These are phyloP conservation scores for Drosophila melanogaster DNA, from an alignment of 1,140 invertebrate species.

Conservation along the genomic window DNA sequence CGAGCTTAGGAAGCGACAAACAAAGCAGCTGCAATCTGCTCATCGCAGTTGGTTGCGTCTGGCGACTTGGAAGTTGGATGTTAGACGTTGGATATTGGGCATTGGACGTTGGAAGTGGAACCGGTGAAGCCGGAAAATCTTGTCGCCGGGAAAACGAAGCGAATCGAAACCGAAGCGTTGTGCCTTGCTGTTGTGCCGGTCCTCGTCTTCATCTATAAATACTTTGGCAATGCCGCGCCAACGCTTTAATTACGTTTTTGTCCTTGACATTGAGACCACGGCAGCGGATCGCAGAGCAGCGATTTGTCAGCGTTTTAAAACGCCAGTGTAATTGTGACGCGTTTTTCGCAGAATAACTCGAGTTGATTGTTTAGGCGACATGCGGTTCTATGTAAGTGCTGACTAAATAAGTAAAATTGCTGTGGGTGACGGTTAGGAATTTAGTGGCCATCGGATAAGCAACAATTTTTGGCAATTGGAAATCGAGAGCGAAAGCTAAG, in stretches of 20 bases:
- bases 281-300: slow-evolving; percentile 34
- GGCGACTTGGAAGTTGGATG: slow-evolving; percentile 43
- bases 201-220: slow-evolving; percentile 77
- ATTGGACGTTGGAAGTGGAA: slow-evolving; percentile 47
- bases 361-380: slow-evolving; percentile 11
- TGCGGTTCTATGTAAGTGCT: slow-evolving; percentile 68
- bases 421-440: background rate
- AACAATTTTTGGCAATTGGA: slow-evolving; percentile 30
- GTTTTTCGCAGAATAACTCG: slow-evolving; percentile 28
- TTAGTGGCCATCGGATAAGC: background rate
- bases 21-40: slow-evolving; percentile 39
- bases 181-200: slow-evolving; percentile 44
- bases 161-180: slow-evolving; percentile 30
- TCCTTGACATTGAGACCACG: slow-evolving; percentile 76
- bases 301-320: slow-evolving; percentile 52
- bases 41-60: slow-evolving; percentile 17
- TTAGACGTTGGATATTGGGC: slow-evolving; percentile 13
- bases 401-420: background rate
- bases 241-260: slow-evolving; percentile 81
- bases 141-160: slow-evolving; percentile 75
- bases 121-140: slow-evolving; percentile 79
- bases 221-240: slow-evolving; percentile 73
- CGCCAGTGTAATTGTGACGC: slow-evolving; percentile 43
- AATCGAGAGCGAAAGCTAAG: slow-evolving; percentile 65
- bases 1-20: slow-evolving; percentile 70